Evolutionary conservation across 2,888 invertebrate species (phyloP).

Genomic region (Phengaris alcon): DNA sequence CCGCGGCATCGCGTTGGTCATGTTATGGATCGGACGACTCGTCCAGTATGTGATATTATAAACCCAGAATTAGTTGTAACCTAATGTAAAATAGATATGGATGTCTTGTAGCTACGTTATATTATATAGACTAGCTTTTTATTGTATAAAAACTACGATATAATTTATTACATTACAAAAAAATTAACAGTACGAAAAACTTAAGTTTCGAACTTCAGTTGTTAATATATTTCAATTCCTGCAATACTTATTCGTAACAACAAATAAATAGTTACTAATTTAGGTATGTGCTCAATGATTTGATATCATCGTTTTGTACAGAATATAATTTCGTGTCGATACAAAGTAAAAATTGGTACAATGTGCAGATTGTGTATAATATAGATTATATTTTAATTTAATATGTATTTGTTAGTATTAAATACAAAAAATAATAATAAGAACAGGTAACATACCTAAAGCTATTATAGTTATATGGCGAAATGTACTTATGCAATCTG

Average conservation of each 20-base stretch:
- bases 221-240: background rate
- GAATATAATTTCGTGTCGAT: constrained; percentile 25
- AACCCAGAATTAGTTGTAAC: constrained; percentile 59
- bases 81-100: constrained; percentile 60
- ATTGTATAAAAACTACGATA: constrained; percentile 19
- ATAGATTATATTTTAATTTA: constrained; percentile 58
- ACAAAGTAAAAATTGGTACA: constrained; percentile 34
- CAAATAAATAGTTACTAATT: constrained; percentile 26
- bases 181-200: constrained; percentile 3
- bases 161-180: constrained; percentile 24
- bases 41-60: constrained; percentile 75
- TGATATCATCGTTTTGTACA: constrained; percentile 21
- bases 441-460: constrained; percentile 53
- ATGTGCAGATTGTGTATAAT: constrained; percentile 62
- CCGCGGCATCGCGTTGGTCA: constrained; percentile 31
- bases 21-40: constrained; percentile 41
- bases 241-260: background rate
- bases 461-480: constrained; percentile 63
- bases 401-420: constrained; percentile 73
- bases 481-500: constrained; percentile 74
- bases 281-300: constrained; percentile 25
- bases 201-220: background rate
- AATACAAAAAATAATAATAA: constrained; percentile 63
- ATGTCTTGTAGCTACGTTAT: constrained; percentile 58
- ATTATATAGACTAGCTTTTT: constrained; percentile 33